Base-by-base conservation (phyloP, 2,797 vertebrate species). In the Perdix hodgsoniae region DNA sequence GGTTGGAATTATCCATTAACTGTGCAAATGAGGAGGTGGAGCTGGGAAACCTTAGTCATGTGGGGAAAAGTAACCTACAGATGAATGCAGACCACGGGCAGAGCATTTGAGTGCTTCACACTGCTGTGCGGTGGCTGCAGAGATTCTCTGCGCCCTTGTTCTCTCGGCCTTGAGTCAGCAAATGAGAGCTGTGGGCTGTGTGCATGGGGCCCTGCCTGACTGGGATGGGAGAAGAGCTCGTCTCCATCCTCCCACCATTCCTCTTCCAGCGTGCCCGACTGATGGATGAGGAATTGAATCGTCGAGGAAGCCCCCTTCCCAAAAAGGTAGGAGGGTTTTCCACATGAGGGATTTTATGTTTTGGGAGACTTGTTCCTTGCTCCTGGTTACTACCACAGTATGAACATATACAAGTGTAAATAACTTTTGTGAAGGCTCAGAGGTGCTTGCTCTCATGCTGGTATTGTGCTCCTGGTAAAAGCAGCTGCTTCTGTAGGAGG, bases 261-360 rank as follows among this genome's bases (percentile, higher is more conserved):
- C 49, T 83, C 24, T 64, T 82, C 66, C 87, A 99, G 99, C 98
- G 99, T 64, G 95, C 97, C 78, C 98, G 98, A 67, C 98, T 98
- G 74, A 56, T 90, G 71, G 99, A 99, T 11, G 99, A 99, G 11
- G 98, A 99, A 40, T 96, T 97, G 90, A 97, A 92, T 40, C 98
- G 98, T 80, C 98, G 98, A 94, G 98, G 98, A 90, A 99, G 98
- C 78, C 99, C 99, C 1, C 2, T 99, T 71, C 98, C 97, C 26
- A 99, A 99, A 96, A 99, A 99, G 98, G 99, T 99, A 96, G 72
- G 57, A 42, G 9, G 7, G 18, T 35, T 91, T 85, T 88, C 64
- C 2, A 0, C 29, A 9, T 3, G 3, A 26, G 23, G 31, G 21
- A 15, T 52, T 77, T 66, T 19, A 14, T 33, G 24, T 79, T 70